These are phyloP conservation scores for Aspidapion aeneum DNA, from an alignment of 2,888 invertebrate genomes.

Conservation along the genomic window DNA sequence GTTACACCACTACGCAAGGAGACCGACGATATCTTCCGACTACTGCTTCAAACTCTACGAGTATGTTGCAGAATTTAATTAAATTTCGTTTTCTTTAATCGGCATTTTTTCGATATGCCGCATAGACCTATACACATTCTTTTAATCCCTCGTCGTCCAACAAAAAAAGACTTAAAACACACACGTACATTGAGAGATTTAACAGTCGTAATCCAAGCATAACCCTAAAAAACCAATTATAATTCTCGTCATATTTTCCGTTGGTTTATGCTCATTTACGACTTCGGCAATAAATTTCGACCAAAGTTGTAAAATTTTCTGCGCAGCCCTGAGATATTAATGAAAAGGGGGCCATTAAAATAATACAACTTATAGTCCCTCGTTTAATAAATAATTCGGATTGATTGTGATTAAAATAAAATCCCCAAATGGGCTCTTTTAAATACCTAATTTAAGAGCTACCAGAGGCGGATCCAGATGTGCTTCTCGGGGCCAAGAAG, in stretches of 20 bases:
- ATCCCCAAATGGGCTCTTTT: background rate
- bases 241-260: constrained; percentile 22
- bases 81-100: too few relatives aligned
- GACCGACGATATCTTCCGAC: too few relatives aligned
- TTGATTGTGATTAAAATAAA: constrained; percentile 6
- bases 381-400: constrained; percentile 19
- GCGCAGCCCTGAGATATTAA: constrained; percentile 23
- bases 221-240: constrained; percentile 24
- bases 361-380: constrained; percentile 23
- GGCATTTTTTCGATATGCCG: too few relatives aligned
- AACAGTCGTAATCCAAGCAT: background rate
- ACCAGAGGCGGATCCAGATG: too few relatives aligned
- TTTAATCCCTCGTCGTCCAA: too few relatives aligned
- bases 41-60: too few relatives aligned
- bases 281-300: constrained; percentile 19
- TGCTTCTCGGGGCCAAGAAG: too few relatives aligned
- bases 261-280: constrained; percentile 11
- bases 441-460: background rate
- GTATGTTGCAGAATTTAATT: too few relatives aligned
- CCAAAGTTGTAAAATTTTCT: constrained; percentile 24
- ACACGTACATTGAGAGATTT: background rate
- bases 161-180: too few relatives aligned
- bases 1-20: too few relatives aligned
- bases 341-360: constrained; percentile 19
- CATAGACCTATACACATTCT: too few relatives aligned